Percentiles rank a stretch among this genome's conserved stretches.
phyloP scores from a whole-genome alignment of 2,888 invertebrate genomes.

The Drosophila neoperkinsi region DNA sequence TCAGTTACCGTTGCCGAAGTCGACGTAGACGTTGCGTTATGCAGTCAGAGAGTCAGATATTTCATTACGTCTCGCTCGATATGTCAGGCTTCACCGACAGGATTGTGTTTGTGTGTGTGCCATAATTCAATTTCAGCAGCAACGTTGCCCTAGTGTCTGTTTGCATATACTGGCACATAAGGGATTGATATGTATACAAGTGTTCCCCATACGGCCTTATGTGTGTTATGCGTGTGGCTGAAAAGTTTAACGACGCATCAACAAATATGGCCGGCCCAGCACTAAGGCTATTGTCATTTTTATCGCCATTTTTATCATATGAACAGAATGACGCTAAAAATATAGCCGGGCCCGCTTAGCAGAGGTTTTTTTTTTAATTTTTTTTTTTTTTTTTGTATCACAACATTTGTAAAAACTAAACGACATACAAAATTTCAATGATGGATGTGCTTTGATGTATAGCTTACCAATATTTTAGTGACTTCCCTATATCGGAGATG shows the following conservation, averaged over 20 bases:
- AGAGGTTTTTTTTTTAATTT: background rate
- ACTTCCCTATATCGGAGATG: background rate
- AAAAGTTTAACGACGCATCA: constrained; percentile 79
- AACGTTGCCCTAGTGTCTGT: constrained; percentile 38
- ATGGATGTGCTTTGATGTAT: background rate
- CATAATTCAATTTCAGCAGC: constrained; percentile 73
- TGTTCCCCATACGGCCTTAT: constrained; percentile 52
- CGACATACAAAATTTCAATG: background rate
- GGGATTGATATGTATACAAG: constrained; percentile 66
- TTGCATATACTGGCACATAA: constrained; percentile 35
- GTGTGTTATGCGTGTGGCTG: constrained; percentile 60
- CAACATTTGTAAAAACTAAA: constrained; percentile 9
- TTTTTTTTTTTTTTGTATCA: background rate
- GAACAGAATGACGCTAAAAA: constrained; percentile 44
- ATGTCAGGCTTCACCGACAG: constrained; percentile 56
- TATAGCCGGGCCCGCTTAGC: constrained; percentile 11
- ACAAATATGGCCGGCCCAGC: constrained; percentile 67
- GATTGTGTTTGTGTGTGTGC: constrained; percentile 27
- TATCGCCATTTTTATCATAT: constrained; percentile 58
- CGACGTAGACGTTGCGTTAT: constrained; percentile 60
- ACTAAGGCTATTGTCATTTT: constrained; percentile 68
- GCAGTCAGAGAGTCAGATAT: constrained; percentile 74
- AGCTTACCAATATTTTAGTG: background rate
- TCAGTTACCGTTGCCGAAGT: constrained; percentile 38
- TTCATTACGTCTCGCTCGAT: constrained; percentile 78